Evolutionary conservation across 2,888 invertebrate species (phyloP).

Genomic region (Amiota mariae): DNA sequence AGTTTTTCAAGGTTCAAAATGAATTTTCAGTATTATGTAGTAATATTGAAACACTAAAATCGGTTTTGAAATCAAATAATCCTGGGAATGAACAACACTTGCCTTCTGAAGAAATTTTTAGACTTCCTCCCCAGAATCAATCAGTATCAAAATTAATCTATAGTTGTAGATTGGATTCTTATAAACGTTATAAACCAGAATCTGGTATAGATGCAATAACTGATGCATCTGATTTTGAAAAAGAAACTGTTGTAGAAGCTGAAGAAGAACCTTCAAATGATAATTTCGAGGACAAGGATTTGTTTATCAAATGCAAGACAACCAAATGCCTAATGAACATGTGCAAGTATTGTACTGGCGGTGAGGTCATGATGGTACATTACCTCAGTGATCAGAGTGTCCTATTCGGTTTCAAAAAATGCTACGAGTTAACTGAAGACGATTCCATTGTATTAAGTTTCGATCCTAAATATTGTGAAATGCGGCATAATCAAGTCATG

Average conservation of each 20-base stretch:
- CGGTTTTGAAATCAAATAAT: too few species aligned
- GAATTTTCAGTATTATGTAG: too few species aligned
- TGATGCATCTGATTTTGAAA: neutral
- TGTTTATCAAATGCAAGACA: constrained; percentile 35
- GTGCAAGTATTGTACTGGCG: constrained; percentile 45
- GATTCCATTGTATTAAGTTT: constrained; percentile 43
- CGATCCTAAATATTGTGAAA: constrained; percentile 25
- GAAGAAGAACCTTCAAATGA: too few species aligned
- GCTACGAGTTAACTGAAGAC: constrained; percentile 37
- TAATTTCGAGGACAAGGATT: neutral
- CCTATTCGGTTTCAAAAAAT: constrained; percentile 13
- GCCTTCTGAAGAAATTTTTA: too few species aligned
- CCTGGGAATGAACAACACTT: too few species aligned
- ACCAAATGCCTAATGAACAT: constrained; percentile 43
- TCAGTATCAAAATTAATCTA: constrained; percentile 9
- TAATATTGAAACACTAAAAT: too few species aligned
- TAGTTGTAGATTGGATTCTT: neutral
- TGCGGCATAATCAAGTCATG: constrained; percentile 42
- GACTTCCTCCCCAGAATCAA: too few species aligned
- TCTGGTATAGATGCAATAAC: neutral
- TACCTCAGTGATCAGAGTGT: constrained; percentile 49
- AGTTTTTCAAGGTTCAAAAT: too few species aligned
- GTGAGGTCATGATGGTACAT: constrained; percentile 50
- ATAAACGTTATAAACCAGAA: neutral
- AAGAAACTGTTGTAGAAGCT: too few species aligned